Percentiles rank a stretch among this genome's conserved stretches.
These are phyloP conservation scores for Drosophila orosa DNA, from an alignment of 1,140 invertebrate genomes.

Conservation along the genomic window DNA sequence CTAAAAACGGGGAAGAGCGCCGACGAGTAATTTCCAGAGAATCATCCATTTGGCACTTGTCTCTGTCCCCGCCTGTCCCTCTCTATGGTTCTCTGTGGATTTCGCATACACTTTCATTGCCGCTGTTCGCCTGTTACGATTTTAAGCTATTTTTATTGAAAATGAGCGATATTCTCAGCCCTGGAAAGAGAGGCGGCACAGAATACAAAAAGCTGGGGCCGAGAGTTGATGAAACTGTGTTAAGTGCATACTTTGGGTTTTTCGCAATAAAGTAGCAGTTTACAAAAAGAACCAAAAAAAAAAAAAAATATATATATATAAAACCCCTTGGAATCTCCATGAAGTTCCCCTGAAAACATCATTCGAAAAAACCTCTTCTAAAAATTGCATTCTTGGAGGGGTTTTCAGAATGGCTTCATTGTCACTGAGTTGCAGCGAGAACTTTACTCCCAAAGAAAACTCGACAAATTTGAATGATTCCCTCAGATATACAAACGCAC, in stretches of 20 bases:
- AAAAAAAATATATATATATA: not conserved
- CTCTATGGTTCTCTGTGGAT: not conserved
- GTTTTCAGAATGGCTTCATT: conserved; percentile 67
- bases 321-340: not conserved
- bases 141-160: conserved; percentile 83
- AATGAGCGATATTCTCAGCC: conserved; percentile 76
- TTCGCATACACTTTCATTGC: conserved; percentile 6
- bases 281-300: not conserved
- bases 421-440: conserved; percentile 48
- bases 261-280: conserved; percentile 20
- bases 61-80: not conserved
- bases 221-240: conserved; percentile 61
- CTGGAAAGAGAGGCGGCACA: conserved; percentile 20
- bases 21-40: conserved; percentile 23
- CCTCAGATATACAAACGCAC: conserved; percentile 17
- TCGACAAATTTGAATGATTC: conserved; percentile 50
- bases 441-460: conserved; percentile 18
- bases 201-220: not conserved
- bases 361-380: conserved; percentile 1
- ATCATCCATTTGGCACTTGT: conserved; percentile 51
- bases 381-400: conserved; percentile 21
- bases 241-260: conserved; percentile 63
- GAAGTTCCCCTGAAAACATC: no score
- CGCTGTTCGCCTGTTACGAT: conserved; percentile 73
- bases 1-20: conserved; percentile 28